Percentiles rank a stretch among this genome's conserved stretches.
phyloP scores from a whole-genome alignment of 92 coral and sea anemone species.

The Micromussa lordhowensis region DNA sequence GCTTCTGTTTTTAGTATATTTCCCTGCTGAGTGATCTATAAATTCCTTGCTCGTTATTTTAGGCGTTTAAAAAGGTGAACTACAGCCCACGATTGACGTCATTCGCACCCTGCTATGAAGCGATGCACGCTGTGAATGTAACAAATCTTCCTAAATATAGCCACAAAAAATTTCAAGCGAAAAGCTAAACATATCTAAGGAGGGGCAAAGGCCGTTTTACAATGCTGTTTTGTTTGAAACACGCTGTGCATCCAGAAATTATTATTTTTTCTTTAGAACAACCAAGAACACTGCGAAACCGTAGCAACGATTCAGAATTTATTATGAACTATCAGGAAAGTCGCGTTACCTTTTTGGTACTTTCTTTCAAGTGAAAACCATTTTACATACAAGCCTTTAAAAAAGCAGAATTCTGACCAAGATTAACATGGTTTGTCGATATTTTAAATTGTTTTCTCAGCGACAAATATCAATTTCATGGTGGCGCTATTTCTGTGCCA shows the following conservation, averaged over 20 bases:
- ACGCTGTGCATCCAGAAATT: background rate
- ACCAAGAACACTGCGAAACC: background rate
- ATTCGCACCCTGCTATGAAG: background rate
- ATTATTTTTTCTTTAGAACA: background rate
- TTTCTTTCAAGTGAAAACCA: no score
- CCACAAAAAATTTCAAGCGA: no score
- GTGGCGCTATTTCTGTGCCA: no score
- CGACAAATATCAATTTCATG: no score
- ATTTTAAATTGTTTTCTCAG: no score
- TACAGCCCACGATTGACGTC: slow-evolving; percentile 7
- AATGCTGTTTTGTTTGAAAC: background rate
- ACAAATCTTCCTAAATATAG: background rate
- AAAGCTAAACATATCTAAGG: background rate
- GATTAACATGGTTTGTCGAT: no score
- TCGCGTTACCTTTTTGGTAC: background rate
- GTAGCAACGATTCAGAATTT: no score
- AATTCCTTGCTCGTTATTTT: background rate
- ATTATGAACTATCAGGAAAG: no score
- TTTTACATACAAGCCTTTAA: no score
- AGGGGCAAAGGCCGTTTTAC: background rate
- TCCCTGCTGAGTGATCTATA: background rate
- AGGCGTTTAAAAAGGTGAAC: background rate
- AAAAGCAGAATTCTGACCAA: no score
- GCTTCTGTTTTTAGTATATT: background rate
- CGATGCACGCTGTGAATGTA: background rate